A percentile compares a stretch with the other conserved stretches of the same genome.
These are phyloP conservation scores for Mimumesa dahlbomi DNA, from an alignment of 2,888 invertebrate species.

Conservation along the genomic window DNA sequence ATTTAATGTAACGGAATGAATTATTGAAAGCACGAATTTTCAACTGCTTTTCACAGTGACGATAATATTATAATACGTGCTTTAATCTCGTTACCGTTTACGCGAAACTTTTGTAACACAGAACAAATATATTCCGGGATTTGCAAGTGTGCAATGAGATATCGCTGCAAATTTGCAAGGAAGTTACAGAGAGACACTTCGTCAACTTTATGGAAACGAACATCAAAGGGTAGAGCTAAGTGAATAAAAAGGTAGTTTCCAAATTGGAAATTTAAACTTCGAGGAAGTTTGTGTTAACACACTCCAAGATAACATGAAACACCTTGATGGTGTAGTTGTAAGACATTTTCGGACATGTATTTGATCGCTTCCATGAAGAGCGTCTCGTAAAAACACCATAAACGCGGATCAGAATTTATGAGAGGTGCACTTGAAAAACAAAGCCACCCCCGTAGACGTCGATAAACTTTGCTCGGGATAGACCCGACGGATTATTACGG, in stretches of 20 bases:
- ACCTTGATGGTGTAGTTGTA: neutral
- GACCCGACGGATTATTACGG: constrained; percentile 36
- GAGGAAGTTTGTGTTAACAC: neutral
- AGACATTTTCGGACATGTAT: constrained; percentile 7
- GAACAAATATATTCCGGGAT: too few relatives aligned
- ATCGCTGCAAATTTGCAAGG: too few relatives aligned
- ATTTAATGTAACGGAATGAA: constrained; percentile 42
- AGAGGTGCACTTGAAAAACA: constrained; percentile 14
- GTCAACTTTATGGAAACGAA: too few relatives aligned
- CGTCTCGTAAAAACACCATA: constrained; percentile 9
- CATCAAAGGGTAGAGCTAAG: too few relatives aligned
- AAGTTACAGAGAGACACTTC: too few relatives aligned
- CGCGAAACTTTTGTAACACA: neutral
- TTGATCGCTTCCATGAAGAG: constrained; percentile 7
- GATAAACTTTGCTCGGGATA: constrained; percentile 31
- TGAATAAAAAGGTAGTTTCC: too few relatives aligned
- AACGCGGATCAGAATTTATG: constrained; percentile 19
- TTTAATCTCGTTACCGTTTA: constrained; percentile 22
- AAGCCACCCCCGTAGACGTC: constrained; percentile 8
- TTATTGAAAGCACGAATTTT: constrained; percentile 3
- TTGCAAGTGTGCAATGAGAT: too few relatives aligned
- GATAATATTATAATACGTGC: neutral
- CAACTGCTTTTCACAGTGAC: neutral
- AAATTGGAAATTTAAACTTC: too few relatives aligned
- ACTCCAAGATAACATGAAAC: too few relatives aligned